Evolutionary conservation across 2,113 vertebrate species (phyloP).

Genomic region (Morone saxatilis): DNA sequence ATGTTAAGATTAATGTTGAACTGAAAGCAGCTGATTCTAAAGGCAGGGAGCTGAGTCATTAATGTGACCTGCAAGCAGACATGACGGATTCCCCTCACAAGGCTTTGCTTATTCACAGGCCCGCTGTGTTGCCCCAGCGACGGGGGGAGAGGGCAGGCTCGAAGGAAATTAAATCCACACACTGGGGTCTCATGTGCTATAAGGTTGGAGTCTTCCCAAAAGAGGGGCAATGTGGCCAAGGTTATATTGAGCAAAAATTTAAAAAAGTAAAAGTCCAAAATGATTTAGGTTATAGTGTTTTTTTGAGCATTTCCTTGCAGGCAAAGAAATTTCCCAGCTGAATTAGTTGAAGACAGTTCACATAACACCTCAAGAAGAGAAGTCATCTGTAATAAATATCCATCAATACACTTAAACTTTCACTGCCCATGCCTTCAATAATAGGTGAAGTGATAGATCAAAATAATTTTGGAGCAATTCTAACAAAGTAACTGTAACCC

Average conservation of each 20-base stretch:
- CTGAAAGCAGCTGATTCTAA: conserved; percentile 44
- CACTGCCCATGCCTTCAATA: not conserved
- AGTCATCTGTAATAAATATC: not conserved
- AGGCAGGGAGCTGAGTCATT: conserved; percentile 73
- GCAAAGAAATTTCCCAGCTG: not conserved
- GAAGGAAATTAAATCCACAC: not conserved
- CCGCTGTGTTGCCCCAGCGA: conserved; percentile 42
- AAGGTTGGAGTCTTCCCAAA: not conserved
- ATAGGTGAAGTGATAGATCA: not conserved
- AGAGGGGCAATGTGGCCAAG: not conserved
- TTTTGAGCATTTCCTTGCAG: not conserved
- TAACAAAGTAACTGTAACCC: no score
- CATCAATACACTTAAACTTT: not conserved
- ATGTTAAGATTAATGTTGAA: conserved; percentile 42
- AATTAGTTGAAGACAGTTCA: not conserved
- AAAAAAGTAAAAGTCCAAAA: not conserved
- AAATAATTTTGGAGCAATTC: not conserved
- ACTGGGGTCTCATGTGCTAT: not conserved
- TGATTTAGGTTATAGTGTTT: not conserved
- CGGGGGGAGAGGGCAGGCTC: conserved; percentile 9
- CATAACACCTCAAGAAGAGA: not conserved
- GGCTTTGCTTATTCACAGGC: conserved; percentile 49
- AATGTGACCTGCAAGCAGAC: conserved; percentile 68
- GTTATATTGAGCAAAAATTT: not conserved
- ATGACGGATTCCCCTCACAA: conserved; percentile 38